phyloP scores from a whole-genome alignment of 2,113 vertebrate species.

The Benthochromis sp. region DNA sequence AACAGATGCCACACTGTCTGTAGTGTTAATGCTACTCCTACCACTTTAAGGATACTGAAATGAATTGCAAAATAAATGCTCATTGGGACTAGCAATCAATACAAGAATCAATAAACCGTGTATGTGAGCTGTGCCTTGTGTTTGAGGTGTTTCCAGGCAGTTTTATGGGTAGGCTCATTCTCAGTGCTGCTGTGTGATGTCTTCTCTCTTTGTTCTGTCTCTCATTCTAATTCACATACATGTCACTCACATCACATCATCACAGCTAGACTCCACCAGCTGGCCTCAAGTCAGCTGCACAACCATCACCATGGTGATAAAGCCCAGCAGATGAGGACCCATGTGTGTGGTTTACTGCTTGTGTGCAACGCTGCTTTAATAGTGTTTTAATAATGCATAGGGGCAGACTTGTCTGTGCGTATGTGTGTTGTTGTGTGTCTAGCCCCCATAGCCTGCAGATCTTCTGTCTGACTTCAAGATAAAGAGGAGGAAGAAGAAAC shows the following conservation, averaged over 20 bases:
- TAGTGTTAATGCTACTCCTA: neutral
- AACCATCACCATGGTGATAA: conserved; percentile 46
- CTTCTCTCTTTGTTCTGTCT: neutral
- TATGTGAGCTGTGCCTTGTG: neutral
- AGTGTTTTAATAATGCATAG: conserved; percentile 61
- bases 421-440: neutral
- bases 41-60: neutral
- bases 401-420: neutral
- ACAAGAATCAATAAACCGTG: neutral
- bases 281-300: conserved; percentile 7
- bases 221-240: neutral
- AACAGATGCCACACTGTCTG: conserved; percentile 20
- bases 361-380: conserved; percentile 24
- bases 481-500: neutral
- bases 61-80: neutral
- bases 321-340: conserved; percentile 33
- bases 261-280: conserved; percentile 34
- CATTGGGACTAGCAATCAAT: conserved; percentile 30
- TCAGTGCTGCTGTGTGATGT: neutral
- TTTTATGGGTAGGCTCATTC: neutral
- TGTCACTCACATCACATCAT: neutral
- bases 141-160: neutral
- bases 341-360: conserved; percentile 28
- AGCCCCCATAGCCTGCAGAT: neutral
- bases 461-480: neutral